These are phyloP conservation scores for Hipparchia semele DNA, from an alignment of 2,888 invertebrate genomes.

Conservation along the genomic window DNA sequence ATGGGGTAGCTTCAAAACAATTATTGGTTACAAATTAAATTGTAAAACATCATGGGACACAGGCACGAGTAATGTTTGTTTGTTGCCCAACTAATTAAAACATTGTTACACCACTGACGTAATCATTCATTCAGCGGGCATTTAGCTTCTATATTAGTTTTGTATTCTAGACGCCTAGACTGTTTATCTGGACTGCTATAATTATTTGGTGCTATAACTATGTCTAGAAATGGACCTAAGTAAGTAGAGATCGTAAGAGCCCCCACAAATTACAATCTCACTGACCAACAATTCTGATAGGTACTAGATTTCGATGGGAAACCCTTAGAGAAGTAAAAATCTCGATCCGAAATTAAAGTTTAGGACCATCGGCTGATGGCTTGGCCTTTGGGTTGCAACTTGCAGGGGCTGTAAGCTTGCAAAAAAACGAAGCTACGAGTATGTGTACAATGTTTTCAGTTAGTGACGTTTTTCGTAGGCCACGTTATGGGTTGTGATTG, in stretches of 20 bases:
- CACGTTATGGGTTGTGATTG: constrained; percentile 29
- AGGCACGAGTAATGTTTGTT: not conserved
- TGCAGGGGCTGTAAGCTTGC: constrained; percentile 51
- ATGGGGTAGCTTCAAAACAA: not conserved
- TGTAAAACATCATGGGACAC: not conserved
- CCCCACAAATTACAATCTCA: constrained; percentile 26
- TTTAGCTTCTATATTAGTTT: constrained; percentile 25
- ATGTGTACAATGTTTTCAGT: constrained; percentile 49
- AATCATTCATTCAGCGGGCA: not conserved
- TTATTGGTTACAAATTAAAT: not conserved
- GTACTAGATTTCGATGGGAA: no score
- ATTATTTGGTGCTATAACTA: constrained; percentile 21
- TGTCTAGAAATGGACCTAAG: constrained; percentile 21
- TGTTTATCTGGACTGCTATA: constrained; percentile 15
- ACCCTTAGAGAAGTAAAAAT: not conserved
- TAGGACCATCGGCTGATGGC: not conserved
- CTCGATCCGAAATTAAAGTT: not conserved
- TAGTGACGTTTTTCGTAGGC: constrained; percentile 57
- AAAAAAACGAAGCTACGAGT: constrained; percentile 15
- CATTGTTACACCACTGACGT: constrained; percentile 5
- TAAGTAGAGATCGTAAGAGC: constrained; percentile 24
- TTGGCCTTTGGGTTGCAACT: not conserved
- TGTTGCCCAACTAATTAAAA: not conserved
- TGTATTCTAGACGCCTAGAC: constrained; percentile 24
- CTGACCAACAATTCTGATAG: not conserved